Evolutionary conservation across 2,888 invertebrate species (phyloP), one percentile per base, ranked within the genome.

Genomic region (Furcula furcula): DNA sequence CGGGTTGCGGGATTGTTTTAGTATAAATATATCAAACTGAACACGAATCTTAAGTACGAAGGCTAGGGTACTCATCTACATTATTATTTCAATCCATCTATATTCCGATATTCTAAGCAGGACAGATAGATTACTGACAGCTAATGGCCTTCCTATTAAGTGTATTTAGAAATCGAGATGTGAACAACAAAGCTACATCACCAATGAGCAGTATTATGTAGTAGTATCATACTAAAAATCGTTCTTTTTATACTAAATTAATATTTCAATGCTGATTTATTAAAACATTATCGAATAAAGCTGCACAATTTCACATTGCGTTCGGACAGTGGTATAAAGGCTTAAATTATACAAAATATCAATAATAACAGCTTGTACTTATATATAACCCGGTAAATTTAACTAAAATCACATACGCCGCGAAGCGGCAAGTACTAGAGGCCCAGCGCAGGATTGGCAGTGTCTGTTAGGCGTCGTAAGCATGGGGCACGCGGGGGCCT

Each of bases 381-480:
- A 79, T 68, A 63, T 58, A 61, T 56, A 69, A 66, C 63, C 61
- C 63, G 63, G 65, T 69, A 75, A 71, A 80, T 76, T 81, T 72
- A 80, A 82, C 83, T 86, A 85, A 77, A 79, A 85, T 86, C 86
- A 82, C 83, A 86, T 70, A 40, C 34, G 65, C 66, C 59, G 53
- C 42, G 39, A 39, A 46, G 40, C 50, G 36, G 29, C 58, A 41
- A 47, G 58, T 70, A 69, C 73, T 70, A 72, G 58, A 64, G 56
- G 49, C 55, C 56, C 61, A 58, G 56, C 37, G 53, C 44, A 39
- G 51, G 41, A 35, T 26, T 34, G 36, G 56, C 33, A 37, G 31
- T 42, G 34, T 38, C 23, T 21, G 37, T 28, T 28, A 35, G 35
- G 39, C 23, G 43, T 16, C 36, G 43, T 53, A 78, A 80, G 74